Evolutionary conservation across 2,797 vertebrate genomes (phyloP), one percentile per base, ranked within the genome.

Genomic region (Lerista edwardsae): DNA sequence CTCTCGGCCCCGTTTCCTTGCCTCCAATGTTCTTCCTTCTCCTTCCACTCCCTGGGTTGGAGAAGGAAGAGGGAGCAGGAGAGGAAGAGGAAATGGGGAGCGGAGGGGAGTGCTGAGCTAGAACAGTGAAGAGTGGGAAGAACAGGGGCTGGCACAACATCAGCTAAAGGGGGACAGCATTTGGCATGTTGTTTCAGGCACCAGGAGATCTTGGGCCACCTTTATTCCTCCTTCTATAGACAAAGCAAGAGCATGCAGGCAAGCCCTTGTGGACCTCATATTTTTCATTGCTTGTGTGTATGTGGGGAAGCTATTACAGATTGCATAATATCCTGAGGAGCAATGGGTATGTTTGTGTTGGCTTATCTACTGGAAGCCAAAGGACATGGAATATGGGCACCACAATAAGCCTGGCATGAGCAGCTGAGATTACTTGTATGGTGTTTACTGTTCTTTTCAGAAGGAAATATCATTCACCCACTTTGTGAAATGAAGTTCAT

Each of bases 271-370:
- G 84, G 31, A n/a, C 27, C n/a, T 12, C 47, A 36, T 2, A n/a
- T 64, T 79, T 82, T 57, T 29, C 31, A 57, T 51, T 25, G 31
- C 34, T 55, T 84, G 14, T 79, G 34, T n/a, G n/a, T n/a, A n/a
- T n/a, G 29, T n/a, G 19, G 25, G n/a, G 36, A 11, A n/a, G 69
- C 27, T n/a, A 21, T 39, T 65, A 80, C 64, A 67, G 11, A 76
- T 81, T 81, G 44, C 27, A 55, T 82, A 62, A 39, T 62, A 76
- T 71, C 74, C 55, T 77, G 25, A 62, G 65, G 65, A 25, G 21
- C 31, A 61, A 61, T 75, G 57, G 39, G 62, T n/a, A 69, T 47
- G 25, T 86, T 81, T 81, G 79, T n/a, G 19, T 77, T 86, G 64
- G 39, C 31, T 76, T 86, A 27, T 77, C 41, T 62, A 31, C 27